Percentiles rank a stretch among this genome's conserved stretches.
These are phyloP conservation scores for Drosophila histrio DNA, from an alignment of 2,888 invertebrate species.

Conservation along the genomic window DNA sequence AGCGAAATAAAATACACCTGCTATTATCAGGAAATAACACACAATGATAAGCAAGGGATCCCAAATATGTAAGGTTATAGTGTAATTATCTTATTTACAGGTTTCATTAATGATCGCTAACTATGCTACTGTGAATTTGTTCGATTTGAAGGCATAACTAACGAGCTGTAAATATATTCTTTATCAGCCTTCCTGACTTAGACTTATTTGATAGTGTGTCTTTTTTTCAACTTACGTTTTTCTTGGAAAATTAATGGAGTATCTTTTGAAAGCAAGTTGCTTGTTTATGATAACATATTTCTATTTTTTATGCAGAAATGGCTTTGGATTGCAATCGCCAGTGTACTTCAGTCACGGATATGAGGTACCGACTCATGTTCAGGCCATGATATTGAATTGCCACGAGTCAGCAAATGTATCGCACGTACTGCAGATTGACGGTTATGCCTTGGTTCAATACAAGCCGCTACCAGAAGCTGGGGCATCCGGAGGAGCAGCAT, in stretches of 20 bases:
- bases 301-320: not conserved
- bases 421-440: not conserved
- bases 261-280: not conserved
- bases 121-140: too few relatives aligned
- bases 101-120: not conserved
- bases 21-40: conserved; percentile 15
- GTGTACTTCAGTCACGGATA: conserved; percentile 3
- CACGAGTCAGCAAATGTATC: not conserved
- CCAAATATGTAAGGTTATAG: not conserved
- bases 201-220: too few relatives aligned
- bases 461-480: not conserved
- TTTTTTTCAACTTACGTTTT: too few relatives aligned
- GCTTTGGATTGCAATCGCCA: not conserved
- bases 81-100: not conserved
- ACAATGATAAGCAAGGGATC: not conserved
- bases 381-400: conserved; percentile 3
- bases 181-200: too few relatives aligned
- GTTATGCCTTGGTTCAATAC: conserved; percentile 7
- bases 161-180: too few relatives aligned
- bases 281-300: not conserved
- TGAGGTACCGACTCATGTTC: not conserved
- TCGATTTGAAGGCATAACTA: too few relatives aligned
- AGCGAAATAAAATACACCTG: conserved; percentile 9
- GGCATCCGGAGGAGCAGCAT: not conserved
- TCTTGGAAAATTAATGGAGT: too few relatives aligned